A percentile compares a stretch with the other conserved stretches of the same genome.
Conservation (phyloP, 2,888 invertebrate species). For the Furcula furcula region DNA sequence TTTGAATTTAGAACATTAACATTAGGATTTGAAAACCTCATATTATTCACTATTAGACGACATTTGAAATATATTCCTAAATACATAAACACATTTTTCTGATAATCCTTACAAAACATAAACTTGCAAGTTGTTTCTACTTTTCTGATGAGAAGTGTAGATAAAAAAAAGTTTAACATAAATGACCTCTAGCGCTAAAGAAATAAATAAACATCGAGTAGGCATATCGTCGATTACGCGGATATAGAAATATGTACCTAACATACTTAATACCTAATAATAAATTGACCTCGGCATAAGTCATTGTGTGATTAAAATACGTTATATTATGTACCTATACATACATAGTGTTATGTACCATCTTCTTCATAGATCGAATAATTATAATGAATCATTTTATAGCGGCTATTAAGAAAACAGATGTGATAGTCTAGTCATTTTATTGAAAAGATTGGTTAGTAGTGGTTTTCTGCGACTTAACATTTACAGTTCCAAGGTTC, state of each 20-base stretch:
- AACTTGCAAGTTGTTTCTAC: too few relatives aligned
- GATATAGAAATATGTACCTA: slow-evolving; percentile 1
- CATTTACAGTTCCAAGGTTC: too few relatives aligned
- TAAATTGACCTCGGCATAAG: slow-evolving; percentile 12
- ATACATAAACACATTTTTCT: too few relatives aligned
- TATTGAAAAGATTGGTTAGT: too few relatives aligned
- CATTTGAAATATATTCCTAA: too few relatives aligned
- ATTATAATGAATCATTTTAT: slow-evolving; percentile 2
- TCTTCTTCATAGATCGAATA: neutral
- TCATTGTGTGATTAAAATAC: slow-evolving; percentile 5
- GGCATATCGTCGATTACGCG: slow-evolving; percentile 9
- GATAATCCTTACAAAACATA: too few relatives aligned
- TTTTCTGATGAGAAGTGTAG: too few relatives aligned
- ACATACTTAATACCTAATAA: slow-evolving; percentile 5
- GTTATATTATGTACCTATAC: neutral
- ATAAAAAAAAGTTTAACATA: neutral
- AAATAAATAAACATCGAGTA: neutral
- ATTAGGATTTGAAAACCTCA: too few relatives aligned
- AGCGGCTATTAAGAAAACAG: neutral
- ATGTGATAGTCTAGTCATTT: too few relatives aligned
- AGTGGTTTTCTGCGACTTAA: too few relatives aligned
- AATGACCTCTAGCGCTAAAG: neutral
- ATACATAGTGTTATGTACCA: neutral
- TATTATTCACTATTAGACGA: too few relatives aligned
- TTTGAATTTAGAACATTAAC: too few relatives aligned